These are phyloP conservation scores for Antheraea assamensis DNA, from an alignment of 2,888 invertebrate species.

Conservation along the genomic window DNA sequence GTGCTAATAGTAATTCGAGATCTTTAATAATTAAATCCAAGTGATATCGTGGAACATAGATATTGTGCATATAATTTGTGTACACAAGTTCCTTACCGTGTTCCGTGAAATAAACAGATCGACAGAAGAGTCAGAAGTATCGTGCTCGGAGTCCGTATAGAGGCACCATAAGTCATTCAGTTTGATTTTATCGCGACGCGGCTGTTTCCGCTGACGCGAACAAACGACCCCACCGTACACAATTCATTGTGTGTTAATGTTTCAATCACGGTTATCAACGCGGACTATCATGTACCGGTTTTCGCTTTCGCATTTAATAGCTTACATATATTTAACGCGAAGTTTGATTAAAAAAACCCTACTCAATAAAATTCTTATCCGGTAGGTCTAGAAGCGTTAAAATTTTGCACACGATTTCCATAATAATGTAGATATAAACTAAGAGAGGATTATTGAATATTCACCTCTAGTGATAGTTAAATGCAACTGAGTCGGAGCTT, in stretches of 20 bases:
- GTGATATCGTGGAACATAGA: background rate
- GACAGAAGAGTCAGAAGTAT: background rate
- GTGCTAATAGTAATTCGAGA: too few relatives aligned
- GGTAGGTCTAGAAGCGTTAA: too few relatives aligned
- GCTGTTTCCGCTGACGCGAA: conserved; percentile 5
- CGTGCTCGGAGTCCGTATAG: background rate
- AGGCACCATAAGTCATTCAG: background rate
- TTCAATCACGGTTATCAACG: background rate
- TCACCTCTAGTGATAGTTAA: too few relatives aligned
- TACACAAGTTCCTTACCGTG: background rate
- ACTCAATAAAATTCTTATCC: too few relatives aligned
- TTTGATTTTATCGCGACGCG: conserved; percentile 1
- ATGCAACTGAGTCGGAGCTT: too few relatives aligned
- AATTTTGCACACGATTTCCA: too few relatives aligned
- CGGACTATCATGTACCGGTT: background rate
- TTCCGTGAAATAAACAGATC: background rate
- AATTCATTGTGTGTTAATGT: conserved; percentile 8
- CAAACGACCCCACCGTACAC: background rate
- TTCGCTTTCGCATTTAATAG: background rate
- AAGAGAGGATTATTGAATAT: too few relatives aligned
- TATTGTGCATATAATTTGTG: background rate
- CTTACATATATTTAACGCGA: background rate
- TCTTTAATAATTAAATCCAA: too few relatives aligned
- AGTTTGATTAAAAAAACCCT: too few relatives aligned
- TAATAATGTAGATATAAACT: too few relatives aligned